Base-by-base conservation (phyloP, 2,113 vertebrate species). In the Epinephelus cyanopodus region DNA sequence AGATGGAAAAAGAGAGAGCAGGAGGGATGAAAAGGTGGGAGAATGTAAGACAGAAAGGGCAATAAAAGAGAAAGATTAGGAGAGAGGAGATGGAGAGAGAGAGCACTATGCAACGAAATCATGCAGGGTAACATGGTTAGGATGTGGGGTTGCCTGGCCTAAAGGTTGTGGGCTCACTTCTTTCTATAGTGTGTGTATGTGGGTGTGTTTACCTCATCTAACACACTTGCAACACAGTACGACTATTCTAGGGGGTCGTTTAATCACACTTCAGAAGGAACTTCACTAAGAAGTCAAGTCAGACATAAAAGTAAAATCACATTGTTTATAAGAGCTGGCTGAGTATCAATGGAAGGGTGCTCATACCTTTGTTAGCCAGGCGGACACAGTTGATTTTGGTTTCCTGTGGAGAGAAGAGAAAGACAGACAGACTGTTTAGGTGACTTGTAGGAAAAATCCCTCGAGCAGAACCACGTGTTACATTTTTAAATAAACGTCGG, bases 361-460 rank as follows among this genome's bases (percentile, higher is more conserved):
- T 91, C 97, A 50, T 99, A 99, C 98, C 98, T 99, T 99, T 99
- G 17, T 97, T 97, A 72, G 98, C 98, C 92, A 99, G 95, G 56
- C 97, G 96, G 83, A 99, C 96, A 76, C 98, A 99, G 96, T 98
- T 99, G 95, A 99, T 98, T 95, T 99, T 99, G 85, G 97, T 99
- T 93, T 99, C 98, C 98, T 99, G 95, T 47, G 89, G 94, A 92
- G 15, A 92, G 42, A 93, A 93, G 33, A 93, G n/a, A 87, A 2
- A 83, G 37, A 91, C 29, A 79, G 39, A 80, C 58, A 79, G 12
- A 84, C 13, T n/a, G 48, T 58, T 85, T 77, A 60, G 60, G 23
- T 18, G 14, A 73, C 17, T 3, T 27, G 7, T 29, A 52, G 7
- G 37, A 27, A 2, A 12, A 12, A 29, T 17, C 13, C 14, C 10